Percentiles rank a stretch among this genome's conserved stretches.
Evolutionary conservation across 2,888 invertebrate genomes (phyloP).

Genomic region (Napeogenes sylphis): DNA sequence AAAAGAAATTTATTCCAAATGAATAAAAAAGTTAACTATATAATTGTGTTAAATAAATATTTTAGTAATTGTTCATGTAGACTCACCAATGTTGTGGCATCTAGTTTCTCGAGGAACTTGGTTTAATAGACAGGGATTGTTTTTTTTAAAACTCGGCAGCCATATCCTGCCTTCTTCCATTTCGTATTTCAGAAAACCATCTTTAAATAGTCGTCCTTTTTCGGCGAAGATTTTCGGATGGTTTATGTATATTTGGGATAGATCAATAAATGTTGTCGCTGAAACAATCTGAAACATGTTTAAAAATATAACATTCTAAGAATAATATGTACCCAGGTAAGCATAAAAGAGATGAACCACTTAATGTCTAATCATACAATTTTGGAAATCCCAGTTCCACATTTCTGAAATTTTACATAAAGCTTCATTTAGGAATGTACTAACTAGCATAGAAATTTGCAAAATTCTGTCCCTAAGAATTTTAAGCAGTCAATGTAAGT

Average conservation of each 20-base stretch:
- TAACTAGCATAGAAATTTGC: too few relatives aligned
- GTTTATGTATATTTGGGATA: slow-evolving; percentile 38
- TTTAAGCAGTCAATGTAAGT: too few relatives aligned
- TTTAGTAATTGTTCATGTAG: background rate
- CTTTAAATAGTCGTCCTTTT: slow-evolving; percentile 32
- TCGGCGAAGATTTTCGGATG: slow-evolving; percentile 21
- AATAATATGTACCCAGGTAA: too few relatives aligned
- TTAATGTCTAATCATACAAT: too few relatives aligned
- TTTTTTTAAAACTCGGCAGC: slow-evolving; percentile 35
- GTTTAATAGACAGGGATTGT: slow-evolving; percentile 36
- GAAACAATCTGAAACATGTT: slow-evolving; percentile 37
- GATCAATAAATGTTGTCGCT: slow-evolving; percentile 38
- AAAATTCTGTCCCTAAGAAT: too few relatives aligned
- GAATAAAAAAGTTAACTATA: too few relatives aligned
- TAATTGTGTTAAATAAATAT: too few relatives aligned
- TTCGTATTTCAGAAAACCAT: slow-evolving; percentile 40
- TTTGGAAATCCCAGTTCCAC: too few relatives aligned
- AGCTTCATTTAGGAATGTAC: too few relatives aligned
- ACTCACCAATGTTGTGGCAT: slow-evolving; percentile 49
- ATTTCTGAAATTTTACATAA: too few relatives aligned
- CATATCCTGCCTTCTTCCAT: slow-evolving; percentile 37
- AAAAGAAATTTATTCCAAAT: too few relatives aligned
- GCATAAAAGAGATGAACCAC: too few relatives aligned
- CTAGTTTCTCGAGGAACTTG: slow-evolving; percentile 42
- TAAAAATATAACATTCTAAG: background rate